These are phyloP conservation scores for Drosophila truncata DNA, from an alignment of 1,140 invertebrate genomes.

Conservation along the genomic window DNA sequence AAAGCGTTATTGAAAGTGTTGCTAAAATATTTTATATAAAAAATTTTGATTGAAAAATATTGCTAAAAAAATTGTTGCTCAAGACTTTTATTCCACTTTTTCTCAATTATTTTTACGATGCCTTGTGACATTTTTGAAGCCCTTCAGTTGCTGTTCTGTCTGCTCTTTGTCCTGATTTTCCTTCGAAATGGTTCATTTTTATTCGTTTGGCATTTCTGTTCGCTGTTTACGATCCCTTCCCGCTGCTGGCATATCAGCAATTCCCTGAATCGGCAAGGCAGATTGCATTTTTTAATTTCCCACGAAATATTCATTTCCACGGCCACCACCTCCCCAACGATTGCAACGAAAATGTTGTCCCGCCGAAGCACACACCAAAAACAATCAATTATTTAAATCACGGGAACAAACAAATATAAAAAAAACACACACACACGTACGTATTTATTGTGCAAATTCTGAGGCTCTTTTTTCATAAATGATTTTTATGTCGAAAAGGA, in stretches of 20 bases:
- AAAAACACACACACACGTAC: background rate
- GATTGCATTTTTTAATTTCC: slow-evolving; percentile 22
- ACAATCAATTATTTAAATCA: slow-evolving; percentile 34
- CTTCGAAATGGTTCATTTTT: background rate
- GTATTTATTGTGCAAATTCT: slow-evolving; percentile 15
- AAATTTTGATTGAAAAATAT: no score
- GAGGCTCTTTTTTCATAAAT: background rate
- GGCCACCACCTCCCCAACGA: background rate
- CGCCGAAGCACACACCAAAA: slow-evolving; percentile 10
- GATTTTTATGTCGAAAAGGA: background rate
- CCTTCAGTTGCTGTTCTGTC: background rate
- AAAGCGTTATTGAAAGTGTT: background rate
- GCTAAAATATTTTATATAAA: background rate
- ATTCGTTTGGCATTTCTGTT: background rate
- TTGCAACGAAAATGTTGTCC: slow-evolving; percentile 9
- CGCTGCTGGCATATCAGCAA: background rate
- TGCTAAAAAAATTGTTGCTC: no score
- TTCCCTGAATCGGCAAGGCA: slow-evolving; percentile 9
- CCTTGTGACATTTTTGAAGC: background rate
- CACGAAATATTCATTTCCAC: slow-evolving; percentile 4
- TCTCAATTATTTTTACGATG: no score
- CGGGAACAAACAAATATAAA: slow-evolving; percentile 7
- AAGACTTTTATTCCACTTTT: no score
- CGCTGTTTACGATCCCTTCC: no score
- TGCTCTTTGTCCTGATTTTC: background rate